phyloP scores from a whole-genome alignment of 2,888 invertebrate species.

The Drosophila paucipuncta region DNA sequence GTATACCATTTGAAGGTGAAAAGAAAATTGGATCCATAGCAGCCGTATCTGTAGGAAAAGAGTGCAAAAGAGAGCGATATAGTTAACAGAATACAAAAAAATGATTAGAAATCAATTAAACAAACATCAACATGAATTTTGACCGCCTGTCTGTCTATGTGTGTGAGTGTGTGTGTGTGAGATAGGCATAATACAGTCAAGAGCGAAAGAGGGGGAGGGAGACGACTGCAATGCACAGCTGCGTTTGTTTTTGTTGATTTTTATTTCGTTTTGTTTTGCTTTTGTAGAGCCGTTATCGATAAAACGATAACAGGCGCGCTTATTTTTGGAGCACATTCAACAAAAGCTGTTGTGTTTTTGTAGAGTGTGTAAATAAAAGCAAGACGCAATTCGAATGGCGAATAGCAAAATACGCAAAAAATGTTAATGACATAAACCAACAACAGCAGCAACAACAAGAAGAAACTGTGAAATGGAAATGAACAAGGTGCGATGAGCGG shows the following conservation, averaged over 20 bases:
- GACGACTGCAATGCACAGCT: slow-evolving; percentile 19
- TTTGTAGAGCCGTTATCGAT: slow-evolving; percentile 66
- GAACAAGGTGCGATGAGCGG: slow-evolving; percentile 29
- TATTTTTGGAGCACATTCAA: slow-evolving; percentile 67
- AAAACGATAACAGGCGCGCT: slow-evolving; percentile 65
- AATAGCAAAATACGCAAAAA: slow-evolving; percentile 54
- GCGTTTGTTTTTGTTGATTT: slow-evolving; percentile 20
- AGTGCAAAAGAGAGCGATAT: slow-evolving; percentile 17
- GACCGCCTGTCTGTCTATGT: not conserved
- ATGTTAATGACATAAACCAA: slow-evolving; percentile 41
- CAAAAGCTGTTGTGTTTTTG: slow-evolving; percentile 29
- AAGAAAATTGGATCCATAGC: slow-evolving; percentile 92
- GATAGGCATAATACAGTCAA: not conserved
- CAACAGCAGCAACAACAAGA: slow-evolving; percentile 13
- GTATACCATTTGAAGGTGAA: slow-evolving; percentile 90
- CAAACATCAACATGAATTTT: slow-evolving; percentile 62
- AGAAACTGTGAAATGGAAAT: slow-evolving; percentile 38
- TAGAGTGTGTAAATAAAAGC: slow-evolving; percentile 59
- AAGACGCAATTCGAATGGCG: slow-evolving; percentile 65
- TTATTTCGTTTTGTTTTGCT: slow-evolving; percentile 38
- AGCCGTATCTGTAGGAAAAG: slow-evolving; percentile 80
- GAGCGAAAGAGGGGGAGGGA: slow-evolving; percentile 4
- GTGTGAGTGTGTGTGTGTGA: slow-evolving; percentile 13
- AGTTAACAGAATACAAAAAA: slow-evolving; percentile 35
- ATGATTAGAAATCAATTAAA: slow-evolving; percentile 79